Conservation (phyloP, 2,797 vertebrate species). For the Phataginus tetradactyla region DNA sequence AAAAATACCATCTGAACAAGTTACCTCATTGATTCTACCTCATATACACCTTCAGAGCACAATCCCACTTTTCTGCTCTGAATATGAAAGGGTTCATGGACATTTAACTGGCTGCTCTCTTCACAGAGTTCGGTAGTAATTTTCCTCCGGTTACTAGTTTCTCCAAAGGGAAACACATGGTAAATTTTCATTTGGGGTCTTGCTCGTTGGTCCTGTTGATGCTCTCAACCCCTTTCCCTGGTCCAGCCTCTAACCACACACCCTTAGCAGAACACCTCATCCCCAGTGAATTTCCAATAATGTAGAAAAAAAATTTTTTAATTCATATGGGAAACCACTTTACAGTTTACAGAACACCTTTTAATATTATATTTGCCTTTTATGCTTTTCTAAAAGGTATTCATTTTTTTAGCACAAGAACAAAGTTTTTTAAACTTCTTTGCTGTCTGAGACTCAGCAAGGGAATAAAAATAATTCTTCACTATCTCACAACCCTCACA, state of each 20-base stretch:
- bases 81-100: neutral
- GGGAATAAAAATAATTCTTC: neutral
- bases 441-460: too few species aligned
- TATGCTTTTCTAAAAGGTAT: neutral
- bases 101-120: constrained; percentile 29
- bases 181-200: constrained; percentile 67
- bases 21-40: constrained; percentile 39
- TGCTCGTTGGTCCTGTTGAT: neutral
- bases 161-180: constrained; percentile 61
- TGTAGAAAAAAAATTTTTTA: neutral
- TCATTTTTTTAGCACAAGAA: neutral
- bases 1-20: constrained; percentile 56
- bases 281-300: neutral
- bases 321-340: neutral
- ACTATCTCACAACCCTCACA: neutral
- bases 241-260: neutral
- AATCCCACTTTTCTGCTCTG: neutral
- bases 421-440: neutral
- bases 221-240: neutral
- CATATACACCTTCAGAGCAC: neutral
- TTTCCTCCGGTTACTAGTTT: constrained; percentile 66
- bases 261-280: neutral
- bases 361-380: neutral
- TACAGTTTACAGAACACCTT: neutral
- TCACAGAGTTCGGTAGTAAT: constrained; percentile 46